Conservation (phyloP, 2,797 vertebrate genomes). For the Gymnopithys bicolor region DNA sequence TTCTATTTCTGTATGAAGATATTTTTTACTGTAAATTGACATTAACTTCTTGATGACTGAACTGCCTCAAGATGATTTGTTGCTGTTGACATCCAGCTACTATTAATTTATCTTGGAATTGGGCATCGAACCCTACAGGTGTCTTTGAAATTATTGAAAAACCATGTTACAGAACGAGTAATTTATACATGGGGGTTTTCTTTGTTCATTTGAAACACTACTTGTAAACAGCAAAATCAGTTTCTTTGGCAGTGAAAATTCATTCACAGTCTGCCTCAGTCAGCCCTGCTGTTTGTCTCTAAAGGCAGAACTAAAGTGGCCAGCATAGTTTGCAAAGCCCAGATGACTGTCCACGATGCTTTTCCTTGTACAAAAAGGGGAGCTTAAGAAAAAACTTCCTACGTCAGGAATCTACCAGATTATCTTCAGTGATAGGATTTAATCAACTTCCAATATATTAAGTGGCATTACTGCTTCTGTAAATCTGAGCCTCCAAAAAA, state of each 20-base stretch:
- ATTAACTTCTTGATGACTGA: background rate
- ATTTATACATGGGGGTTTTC: background rate
- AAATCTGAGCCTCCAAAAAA: background rate
- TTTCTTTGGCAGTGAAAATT: background rate
- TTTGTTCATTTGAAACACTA: background rate
- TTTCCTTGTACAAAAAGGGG: background rate
- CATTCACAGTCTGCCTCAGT: background rate
- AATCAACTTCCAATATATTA: background rate
- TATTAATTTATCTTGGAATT: background rate
- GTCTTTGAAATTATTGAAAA: background rate
- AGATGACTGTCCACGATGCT: background rate
- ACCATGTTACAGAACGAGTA: background rate
- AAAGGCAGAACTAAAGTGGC: background rate
- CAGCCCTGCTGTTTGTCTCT: background rate
- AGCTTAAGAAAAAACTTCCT: background rate
- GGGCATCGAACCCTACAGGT: background rate
- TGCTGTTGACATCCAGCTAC: background rate
- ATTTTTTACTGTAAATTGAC: constrained; percentile 5
- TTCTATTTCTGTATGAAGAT: background rate
- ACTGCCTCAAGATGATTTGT: background rate
- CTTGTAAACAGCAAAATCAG: background rate
- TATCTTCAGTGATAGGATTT: background rate
- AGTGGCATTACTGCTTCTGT: background rate
- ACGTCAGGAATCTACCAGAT: background rate
- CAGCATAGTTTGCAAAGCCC: background rate